Conservation (phyloP, 2,888 invertebrate species). For the Exocentrus adspersus region DNA sequence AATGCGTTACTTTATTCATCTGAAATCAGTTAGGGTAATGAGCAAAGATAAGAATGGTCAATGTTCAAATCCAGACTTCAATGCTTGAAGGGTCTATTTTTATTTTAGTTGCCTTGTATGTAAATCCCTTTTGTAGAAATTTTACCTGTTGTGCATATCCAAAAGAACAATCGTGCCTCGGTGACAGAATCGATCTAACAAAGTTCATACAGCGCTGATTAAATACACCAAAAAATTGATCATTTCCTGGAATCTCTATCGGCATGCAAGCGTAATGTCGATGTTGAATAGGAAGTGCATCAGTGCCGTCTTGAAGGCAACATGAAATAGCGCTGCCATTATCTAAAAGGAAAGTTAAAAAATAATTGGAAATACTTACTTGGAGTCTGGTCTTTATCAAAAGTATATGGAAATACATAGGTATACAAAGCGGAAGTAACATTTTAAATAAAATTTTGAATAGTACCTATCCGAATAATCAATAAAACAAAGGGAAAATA, state of each 20-base stretch:
- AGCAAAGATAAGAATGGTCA: too few relatives aligned
- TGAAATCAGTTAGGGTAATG: too few relatives aligned
- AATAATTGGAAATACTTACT: too few relatives aligned
- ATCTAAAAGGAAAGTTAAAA: constrained; percentile 61
- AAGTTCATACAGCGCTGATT: constrained; percentile 77
- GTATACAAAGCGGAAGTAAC: too few relatives aligned
- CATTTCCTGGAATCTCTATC: constrained; percentile 69
- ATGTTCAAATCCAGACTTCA: too few relatives aligned
- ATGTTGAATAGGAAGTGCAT: constrained; percentile 64
- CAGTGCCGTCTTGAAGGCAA: constrained; percentile 71
- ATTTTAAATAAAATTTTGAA: too few relatives aligned
- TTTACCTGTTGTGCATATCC: constrained; percentile 76
- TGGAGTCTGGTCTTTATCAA: too few relatives aligned
- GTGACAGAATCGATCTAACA: constrained; percentile 75
- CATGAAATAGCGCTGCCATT: constrained; percentile 79
- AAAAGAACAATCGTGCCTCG: constrained; percentile 73
- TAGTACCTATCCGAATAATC: too few relatives aligned
- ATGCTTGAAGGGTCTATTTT: too few relatives aligned
- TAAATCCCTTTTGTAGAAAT: neutral
- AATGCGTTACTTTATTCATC: constrained; percentile 82
- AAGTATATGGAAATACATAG: too few relatives aligned
- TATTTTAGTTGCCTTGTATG: too few relatives aligned
- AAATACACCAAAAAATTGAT: constrained; percentile 70
- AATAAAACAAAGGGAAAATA: too few relatives aligned
- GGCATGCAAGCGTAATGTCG: constrained; percentile 78